phyloP scores from a whole-genome alignment of 2,113 vertebrate genomes.

The Cromileptes altivelis region DNA sequence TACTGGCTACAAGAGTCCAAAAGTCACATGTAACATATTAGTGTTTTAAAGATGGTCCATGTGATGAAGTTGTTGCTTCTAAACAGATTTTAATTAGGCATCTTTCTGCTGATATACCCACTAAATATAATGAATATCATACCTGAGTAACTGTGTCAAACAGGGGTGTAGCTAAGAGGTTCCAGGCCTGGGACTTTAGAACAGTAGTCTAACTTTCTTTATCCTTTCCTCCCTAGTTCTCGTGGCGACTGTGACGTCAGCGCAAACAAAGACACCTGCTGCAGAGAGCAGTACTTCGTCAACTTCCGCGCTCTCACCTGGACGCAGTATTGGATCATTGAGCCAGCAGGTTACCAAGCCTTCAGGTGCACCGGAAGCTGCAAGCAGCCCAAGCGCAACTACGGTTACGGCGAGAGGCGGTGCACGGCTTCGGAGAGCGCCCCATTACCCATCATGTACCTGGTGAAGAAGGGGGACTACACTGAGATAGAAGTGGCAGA shows the following conservation, averaged over 20 bases:
- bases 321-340: slow-evolving; percentile 91
- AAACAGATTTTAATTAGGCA: neutral
- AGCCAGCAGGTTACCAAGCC: slow-evolving; percentile 88
- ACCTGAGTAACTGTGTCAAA: rapidly evolving
- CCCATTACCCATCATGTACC: slow-evolving; percentile 91
- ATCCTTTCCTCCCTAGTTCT: slow-evolving; percentile 76
- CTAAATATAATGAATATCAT: neutral
- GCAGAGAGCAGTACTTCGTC: slow-evolving; percentile 88
- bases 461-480: slow-evolving; percentile 90
- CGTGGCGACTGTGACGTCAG: slow-evolving; percentile 86
- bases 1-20: neutral
- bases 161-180: slow-evolving; percentile 35
- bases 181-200: neutral
- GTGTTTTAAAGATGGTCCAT: neutral
- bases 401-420: slow-evolving; percentile 82
- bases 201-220: neutral
- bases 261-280: slow-evolving; percentile 81
- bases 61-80: neutral
- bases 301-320: slow-evolving; percentile 89
- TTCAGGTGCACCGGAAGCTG: slow-evolving; percentile 87
- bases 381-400: slow-evolving; percentile 83
- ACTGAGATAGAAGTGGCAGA: slow-evolving; percentile 93
- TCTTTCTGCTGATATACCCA: neutral
- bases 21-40: neutral
- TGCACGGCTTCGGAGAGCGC: slow-evolving; percentile 87